Evolutionary conservation across 2,888 invertebrate species (phyloP), one percentile per base, ranked within the genome.

Genomic region (Merodon equestris): DNA sequence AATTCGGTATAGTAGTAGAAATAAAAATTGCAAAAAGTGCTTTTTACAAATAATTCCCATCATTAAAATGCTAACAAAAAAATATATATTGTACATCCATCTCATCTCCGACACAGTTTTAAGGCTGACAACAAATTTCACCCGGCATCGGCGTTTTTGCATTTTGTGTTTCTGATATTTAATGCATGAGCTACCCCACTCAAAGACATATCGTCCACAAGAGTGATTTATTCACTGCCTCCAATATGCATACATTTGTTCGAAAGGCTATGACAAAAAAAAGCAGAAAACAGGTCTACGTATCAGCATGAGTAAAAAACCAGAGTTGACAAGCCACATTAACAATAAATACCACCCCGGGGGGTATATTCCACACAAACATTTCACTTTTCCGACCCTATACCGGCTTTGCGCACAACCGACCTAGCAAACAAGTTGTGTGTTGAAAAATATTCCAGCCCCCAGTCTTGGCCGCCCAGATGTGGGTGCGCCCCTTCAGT

Each of bases 301-400:
- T 1, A 57, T 12, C 15, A 12, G 17, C 15, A 12, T 3, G 18
- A 58, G 34, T 7, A 40, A 45, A 19, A 18, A 53, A 71, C 27
- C 9, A 36, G 50, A 58, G 57, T 71, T 76, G 75, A 76, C 71
- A 71, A 64, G 63, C 58, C 64, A 53, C 40, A 70, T 76, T 70
- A 70, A 70, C 51, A 64, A 60, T 64, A 44, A 63, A 64, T 57
- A 54, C 40, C 58, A 36, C 58, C 48, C 48, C 42, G 9, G 47
- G 44, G 64, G 13, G 40, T 14, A n/a, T 42, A 61, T 61, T 64
- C 19, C 9, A 34, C 60, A 19, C 34, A 51, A 58, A 48, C 17
- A 51, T 67, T 53, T 47, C 18, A 40, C 12, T 48, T 51, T 51
- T 40, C 27, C 27, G 7, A 27, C 27, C 40, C 9, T 40, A 5